Base-by-base conservation (phyloP, 2,797 vertebrate species). In the Halcyon badia region DNA sequence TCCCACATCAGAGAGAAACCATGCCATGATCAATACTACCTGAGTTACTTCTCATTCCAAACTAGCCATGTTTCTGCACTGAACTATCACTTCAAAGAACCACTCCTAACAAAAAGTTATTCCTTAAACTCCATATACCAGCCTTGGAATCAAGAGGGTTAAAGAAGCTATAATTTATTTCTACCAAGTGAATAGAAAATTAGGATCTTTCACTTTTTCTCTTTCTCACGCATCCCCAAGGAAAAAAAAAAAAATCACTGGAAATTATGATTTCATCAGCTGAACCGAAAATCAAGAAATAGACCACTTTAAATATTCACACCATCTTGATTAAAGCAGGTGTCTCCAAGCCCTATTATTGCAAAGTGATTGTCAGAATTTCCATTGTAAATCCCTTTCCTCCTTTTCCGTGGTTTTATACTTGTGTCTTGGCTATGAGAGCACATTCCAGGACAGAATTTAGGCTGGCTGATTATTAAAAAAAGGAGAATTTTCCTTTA, bases 261-360 rank as follows among this genome's bases (percentile, higher is more conserved):
- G 97, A 98, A 98, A 97, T 98, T 97, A 97, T 94, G 96, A 97
- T 97, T 97, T 97, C 97, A 97, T 98, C 97, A 97, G 94, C 70
- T 94, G 86, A 83, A 94, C 97, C 93, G 73, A 97, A 98, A 98
- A 98, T 97, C 96, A 98, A 96, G 97, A 97, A 95, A 97, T 90
- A 98, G 94, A 90, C 66, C 92, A 96, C 95, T 98, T 98, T 95
- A 96, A 97, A 97, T 96, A 94, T 98, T 97, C 97, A 93, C 94
- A 98, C 95, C 94, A 96, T 94, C 97, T 97, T 97, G 96, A 98
- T 98, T 97, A 97, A 96, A 97, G 93, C 96, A 97, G 91, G 91
- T 97, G 96, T 91, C 90, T 93, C 93, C 52, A 93, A 94, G 91
- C 30, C 68, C 76, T 90, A 89, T 95, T 97, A 96, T 95, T 95